Conservation (phyloP, 2,113 vertebrate species). For the Gnathonemus echidnorhynchus region DNA sequence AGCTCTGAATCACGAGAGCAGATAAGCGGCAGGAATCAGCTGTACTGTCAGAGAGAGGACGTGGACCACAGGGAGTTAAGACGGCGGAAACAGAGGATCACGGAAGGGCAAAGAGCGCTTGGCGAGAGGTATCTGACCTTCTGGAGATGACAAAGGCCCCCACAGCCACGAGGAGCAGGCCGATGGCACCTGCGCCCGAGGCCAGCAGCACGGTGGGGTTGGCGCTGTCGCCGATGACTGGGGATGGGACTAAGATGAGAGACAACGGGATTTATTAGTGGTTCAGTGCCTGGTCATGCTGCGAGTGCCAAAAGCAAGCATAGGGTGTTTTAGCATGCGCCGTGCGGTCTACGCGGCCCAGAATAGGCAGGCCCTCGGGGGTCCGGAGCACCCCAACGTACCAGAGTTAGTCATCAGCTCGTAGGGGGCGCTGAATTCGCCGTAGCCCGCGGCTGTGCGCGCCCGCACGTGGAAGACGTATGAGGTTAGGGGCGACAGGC, state of each 20-base stretch:
- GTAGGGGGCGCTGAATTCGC: slow-evolving; percentile 87
- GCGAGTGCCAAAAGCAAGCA: background rate
- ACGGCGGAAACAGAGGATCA: background rate
- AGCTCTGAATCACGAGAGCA: background rate
- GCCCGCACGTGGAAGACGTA: slow-evolving; percentile 95
- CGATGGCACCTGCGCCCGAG: slow-evolving; percentile 84
- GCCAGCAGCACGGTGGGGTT: slow-evolving; percentile 89
- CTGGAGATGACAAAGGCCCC: slow-evolving; percentile 92
- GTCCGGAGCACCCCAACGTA: slow-evolving; percentile 42
- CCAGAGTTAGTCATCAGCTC: slow-evolving; percentile 96
- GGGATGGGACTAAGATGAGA: slow-evolving; percentile 73
- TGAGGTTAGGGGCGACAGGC: slow-evolving; percentile 85
- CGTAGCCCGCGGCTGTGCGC: slow-evolving; percentile 88
- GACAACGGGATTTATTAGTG: background rate
- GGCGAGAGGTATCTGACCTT: slow-evolving; percentile 67
- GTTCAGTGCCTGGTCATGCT: background rate
- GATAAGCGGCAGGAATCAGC: background rate
- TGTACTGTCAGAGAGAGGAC: background rate
- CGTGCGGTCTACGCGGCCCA: background rate
- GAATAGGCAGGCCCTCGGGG: background rate
- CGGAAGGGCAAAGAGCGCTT: background rate
- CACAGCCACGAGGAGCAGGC: slow-evolving; percentile 90
- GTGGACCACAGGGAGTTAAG: background rate
- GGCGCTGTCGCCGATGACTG: slow-evolving; percentile 86
- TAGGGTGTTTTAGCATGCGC: background rate